A percentile compares a stretch with the other conserved stretches of the same genome.
phyloP scores from a whole-genome alignment of 2,888 invertebrate species.

The Barypeithes pellucidus region DNA sequence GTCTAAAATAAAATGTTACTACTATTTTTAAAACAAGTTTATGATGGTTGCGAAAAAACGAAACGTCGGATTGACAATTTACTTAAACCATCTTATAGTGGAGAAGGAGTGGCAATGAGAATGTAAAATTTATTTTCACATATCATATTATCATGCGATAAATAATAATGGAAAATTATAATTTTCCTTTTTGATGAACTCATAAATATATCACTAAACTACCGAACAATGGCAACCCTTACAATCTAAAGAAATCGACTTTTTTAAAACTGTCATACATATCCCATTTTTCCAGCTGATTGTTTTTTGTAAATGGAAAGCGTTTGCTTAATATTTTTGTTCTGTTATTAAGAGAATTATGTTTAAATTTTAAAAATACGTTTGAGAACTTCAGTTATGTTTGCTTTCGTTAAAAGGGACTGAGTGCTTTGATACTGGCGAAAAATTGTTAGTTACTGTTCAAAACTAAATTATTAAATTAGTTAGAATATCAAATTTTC shows the following conservation, averaged over 20 bases:
- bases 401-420: conserved; percentile 16
- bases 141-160: too few species aligned
- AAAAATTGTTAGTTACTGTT: conserved; percentile 21
- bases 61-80: too few species aligned
- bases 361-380: not conserved
- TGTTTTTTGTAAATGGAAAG: not conserved
- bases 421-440: conserved; percentile 14
- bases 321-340: conserved; percentile 8
- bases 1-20: too few species aligned
- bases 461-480: conserved; percentile 33
- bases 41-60: too few species aligned
- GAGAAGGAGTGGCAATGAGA: too few species aligned
- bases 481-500: conserved; percentile 49
- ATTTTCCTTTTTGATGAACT: too few species aligned
- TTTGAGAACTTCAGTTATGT: conserved; percentile 13
- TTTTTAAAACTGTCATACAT: conserved; percentile 15
- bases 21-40: too few species aligned
- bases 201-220: too few species aligned
- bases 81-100: too few species aligned
- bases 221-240: too few species aligned
- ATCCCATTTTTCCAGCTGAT: conserved; percentile 13
- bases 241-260: not conserved
- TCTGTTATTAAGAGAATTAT: not conserved
- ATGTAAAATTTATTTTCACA: too few species aligned
- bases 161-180: too few species aligned